These are phyloP conservation scores for Dreissena polymorpha DNA, from an alignment of 1,140 invertebrate genomes.

Conservation along the genomic window DNA sequence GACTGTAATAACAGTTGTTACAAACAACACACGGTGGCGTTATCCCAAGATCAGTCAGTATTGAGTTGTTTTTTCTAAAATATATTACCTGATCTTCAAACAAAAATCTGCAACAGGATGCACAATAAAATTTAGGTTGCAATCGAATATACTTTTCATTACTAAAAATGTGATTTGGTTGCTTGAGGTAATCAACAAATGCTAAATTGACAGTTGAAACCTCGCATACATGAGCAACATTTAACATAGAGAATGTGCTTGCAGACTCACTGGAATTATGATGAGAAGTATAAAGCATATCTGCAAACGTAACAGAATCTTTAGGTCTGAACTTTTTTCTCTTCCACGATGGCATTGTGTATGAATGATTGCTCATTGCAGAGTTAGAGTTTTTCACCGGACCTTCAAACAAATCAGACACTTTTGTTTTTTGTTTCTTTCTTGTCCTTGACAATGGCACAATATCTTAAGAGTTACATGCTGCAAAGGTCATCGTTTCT, in stretches of 20 bases:
- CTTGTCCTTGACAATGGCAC: no score
- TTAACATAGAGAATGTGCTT: neutral
- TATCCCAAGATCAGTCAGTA: neutral
- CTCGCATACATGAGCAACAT: no score
- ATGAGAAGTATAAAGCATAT: neutral
- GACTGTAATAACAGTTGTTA: no score
- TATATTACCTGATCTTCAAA: slow-evolving; percentile 12
- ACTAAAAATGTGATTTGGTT: neutral
- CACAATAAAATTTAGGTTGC: slow-evolving; percentile 1
- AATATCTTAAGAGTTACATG: neutral
- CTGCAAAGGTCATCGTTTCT: neutral
- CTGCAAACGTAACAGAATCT: neutral
- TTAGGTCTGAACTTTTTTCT: neutral
- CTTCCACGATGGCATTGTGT: neutral
- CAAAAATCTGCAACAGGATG: neutral
- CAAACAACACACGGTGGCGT: slow-evolving; percentile 15
- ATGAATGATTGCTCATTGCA: neutral
- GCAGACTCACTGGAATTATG: neutral
- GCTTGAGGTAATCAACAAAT: slow-evolving; percentile 5
- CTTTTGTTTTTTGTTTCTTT: no score
- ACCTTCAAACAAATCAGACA: neutral
- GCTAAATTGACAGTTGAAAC: no score
- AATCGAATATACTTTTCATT: slow-evolving; percentile 19
- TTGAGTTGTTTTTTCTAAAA: neutral
- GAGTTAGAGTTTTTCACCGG: neutral